Base-by-base conservation (phyloP, 1,140 invertebrate species). In the Ericerus pela region DNA sequence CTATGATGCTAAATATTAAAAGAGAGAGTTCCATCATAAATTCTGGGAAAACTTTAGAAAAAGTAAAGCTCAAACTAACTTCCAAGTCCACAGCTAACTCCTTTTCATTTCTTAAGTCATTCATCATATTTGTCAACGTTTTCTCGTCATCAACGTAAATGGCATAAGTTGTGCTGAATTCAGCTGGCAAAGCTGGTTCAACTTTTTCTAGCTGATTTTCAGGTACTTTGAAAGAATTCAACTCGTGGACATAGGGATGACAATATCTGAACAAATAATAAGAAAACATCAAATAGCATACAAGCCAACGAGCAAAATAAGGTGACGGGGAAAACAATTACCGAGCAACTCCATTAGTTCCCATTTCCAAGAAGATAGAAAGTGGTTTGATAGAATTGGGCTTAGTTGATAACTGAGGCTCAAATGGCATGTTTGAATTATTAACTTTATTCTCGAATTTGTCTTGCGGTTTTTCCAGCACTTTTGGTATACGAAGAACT, bases 221-320 rank as follows among this genome's bases (percentile, higher is more conserved):
- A 0, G 72, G 62, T 0, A 77, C 76, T 24, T 74, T 66, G 63
- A 83, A 88, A 61, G 76, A 70, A 27, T 90, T 76, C 12, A 97
- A 66, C 69, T 97, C 93, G 66, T 77, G 77, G 67, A 88, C 79
- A 68, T 97, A 97, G 0, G 93, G 94, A 75, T 96, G 92, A 60
- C 79, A 76, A 68, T 78, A 88, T 58, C 80, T 82, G 62, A 59
- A 70, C 62, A 58, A 43, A 53, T 61, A 57, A 36, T 57, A 36
- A 31, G 20, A 54, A 52, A 18, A 30, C n/a, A 2, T 53, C 2
- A 47, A 22, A 26, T 41, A 43, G 29, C 38, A 29, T 43, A 22
- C 1, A 53, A 59, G n/a, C 18, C 2, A 29, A 33, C 52, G 24
- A 37, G 52, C 1, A 41, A 33, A 20, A 53, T 6, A 27, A 0